Evolutionary conservation across 2,888 invertebrate species (phyloP), one percentile per base, ranked within the genome.

Genomic region (Drosophila kuntzei): DNA sequence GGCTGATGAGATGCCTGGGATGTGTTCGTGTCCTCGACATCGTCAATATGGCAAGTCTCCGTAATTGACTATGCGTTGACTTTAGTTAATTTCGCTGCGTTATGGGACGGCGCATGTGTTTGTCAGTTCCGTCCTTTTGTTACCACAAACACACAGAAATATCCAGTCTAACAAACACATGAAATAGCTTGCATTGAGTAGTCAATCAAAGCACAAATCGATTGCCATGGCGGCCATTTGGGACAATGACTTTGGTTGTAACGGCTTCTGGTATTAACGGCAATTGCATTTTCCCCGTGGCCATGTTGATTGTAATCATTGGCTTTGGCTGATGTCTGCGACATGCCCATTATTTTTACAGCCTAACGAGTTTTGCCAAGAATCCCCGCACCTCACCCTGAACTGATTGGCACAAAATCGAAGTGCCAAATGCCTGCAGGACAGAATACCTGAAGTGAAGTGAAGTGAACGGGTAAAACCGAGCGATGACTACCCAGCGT

Each of bases 11-110:
- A 73, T 59, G 57, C 64, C 60, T 47, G 60, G 18, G 46, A 54
- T 47, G 53, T 43, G 34, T 34, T 14, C 18, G 16, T 43, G 57
- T 73, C 60, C 58, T 65, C 51, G 47, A 46, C 65, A 65, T 65
- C 59, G 75, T 53, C 79, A 70, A 62, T 67, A 61, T 54, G 43
- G 59, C 43, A 46, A 51, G 59, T 27, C 11, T 11, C 64, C 46
- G 78, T 77, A 75, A 78, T 78, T 80, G 76, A 80, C 73, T 79
- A 77, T 80, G 80, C 73, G 78, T 71, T 78, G 81, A 78, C 68
- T 84, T 81, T 81, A 73, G 85, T 82, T 82, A 80, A 87, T 83
- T 83, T 79, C 68, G 68, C 47, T 78, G 81, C 85, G 81, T 68
- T 64, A 73, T 78, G 78, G 73, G 49, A 67, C 63, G 62, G 44